Evolutionary conservation across 2,797 vertebrate species (phyloP), one percentile per base, ranked within the genome.

Genomic region (Kryptopterus vitreolus): DNA sequence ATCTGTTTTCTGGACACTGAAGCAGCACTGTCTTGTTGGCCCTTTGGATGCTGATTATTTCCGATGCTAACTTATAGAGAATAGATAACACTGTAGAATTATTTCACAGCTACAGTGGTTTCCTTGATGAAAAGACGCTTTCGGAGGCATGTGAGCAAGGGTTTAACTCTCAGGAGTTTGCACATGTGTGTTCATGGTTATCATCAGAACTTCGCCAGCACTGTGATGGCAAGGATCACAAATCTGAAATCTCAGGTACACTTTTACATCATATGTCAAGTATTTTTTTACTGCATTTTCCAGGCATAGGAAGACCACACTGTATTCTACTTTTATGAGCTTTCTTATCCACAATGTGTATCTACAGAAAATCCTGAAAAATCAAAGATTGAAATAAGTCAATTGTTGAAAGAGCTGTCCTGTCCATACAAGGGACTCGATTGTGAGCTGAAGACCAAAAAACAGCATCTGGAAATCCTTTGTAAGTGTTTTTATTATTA

Each of bases 341-440:
- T 24, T 29, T 69, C 20, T 61, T 16, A 55, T 43, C 20, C 10
- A 13, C 76, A 22, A 2, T 76, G 29, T 83, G 16, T 74, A 57
- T 86, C 71, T 53, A n/a, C 71, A 92, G 96, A 94, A 59, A 95
- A 98, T 85, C 16, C 90, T 71, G 95, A 95, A 81, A 93, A 96
- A 70, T 93, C 96, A 68, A 94, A 93, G 82, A 87, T 96, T 74
- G 95, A 98, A 84, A 89, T 98, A 84, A 96, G 96, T 76, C 94
- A 94, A 12, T 90, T 98, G 89, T 90, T 99, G 87, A 96, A 94
- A 90, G 96, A 98, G 92, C 86, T 97, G 89, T 89, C 91, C 61
- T 99, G 96, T 88, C 98, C 97, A 0, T 94, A 94, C 84, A 87
- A 93, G 2, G 89, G 91, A 0, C 89, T 95, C 0, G 22, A 93